phyloP scores from a whole-genome alignment of 2,797 vertebrate genomes.

The Alca torda region DNA sequence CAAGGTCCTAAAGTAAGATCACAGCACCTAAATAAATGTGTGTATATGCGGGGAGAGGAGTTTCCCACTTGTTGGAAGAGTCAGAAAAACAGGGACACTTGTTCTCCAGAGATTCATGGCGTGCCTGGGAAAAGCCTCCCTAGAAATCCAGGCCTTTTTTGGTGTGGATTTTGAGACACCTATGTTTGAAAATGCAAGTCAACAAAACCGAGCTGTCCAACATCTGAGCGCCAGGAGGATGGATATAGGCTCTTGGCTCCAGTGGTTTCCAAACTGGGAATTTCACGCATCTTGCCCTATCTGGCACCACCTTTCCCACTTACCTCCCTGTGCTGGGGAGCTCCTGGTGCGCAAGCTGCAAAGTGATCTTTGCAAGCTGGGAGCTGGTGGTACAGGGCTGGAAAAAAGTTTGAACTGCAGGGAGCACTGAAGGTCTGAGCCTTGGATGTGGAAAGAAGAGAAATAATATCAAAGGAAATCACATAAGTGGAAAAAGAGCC shows the following conservation, averaged over 20 bases:
- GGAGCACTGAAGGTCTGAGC: constrained; percentile 51
- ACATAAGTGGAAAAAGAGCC: constrained; percentile 68
- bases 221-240: not conserved
- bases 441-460: constrained; percentile 46
- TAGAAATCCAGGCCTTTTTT: not conserved
- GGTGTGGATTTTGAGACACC: not conserved
- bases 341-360: not conserved
- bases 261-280: not conserved
- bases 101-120: not conserved
- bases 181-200: not conserved
- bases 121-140: not conserved
- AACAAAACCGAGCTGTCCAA: not conserved
- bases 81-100: not conserved
- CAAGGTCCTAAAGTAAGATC: not conserved
- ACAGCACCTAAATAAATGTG: not conserved
- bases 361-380: not conserved
- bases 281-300: not conserved
- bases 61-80: not conserved
- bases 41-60: not conserved
- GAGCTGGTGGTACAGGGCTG: not conserved
- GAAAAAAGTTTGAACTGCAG: constrained; percentile 25
- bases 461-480: constrained; percentile 70
- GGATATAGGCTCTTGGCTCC: not conserved
- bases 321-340: not conserved
- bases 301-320: not conserved